Evolutionary conservation across 1,140 invertebrate genomes (phyloP).

Genomic region (Neodiprion lecontei): DNA sequence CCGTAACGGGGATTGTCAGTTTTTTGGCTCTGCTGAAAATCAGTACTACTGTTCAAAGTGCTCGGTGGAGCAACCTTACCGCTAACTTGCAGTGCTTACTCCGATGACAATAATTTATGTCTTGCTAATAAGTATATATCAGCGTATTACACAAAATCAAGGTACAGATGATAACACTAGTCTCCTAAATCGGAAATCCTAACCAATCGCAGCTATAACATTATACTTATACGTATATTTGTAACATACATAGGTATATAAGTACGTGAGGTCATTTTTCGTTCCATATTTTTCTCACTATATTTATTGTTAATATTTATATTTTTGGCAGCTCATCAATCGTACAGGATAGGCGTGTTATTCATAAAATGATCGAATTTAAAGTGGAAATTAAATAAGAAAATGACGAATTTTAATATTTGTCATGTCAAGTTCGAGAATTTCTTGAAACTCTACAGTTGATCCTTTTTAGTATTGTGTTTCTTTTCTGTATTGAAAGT

Average conservation of each 20-base stretch:
- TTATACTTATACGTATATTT: neutral
- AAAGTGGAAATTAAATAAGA: neutral
- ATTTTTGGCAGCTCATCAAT: conserved; percentile 2
- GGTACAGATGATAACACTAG: neutral
- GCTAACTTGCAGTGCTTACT: conserved; percentile 33
- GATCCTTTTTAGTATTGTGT: neutral
- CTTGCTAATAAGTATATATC: conserved; percentile 4
- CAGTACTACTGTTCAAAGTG: conserved; percentile 58
- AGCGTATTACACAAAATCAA: neutral
- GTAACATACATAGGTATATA: neutral
- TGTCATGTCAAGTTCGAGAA: neutral
- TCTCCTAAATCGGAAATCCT: neutral
- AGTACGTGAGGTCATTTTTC: neutral
- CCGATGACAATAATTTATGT: conserved; percentile 53
- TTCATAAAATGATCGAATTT: neutral
- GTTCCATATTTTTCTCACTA: neutral
- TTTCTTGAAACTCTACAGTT: neutral
- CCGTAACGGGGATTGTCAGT: conserved; percentile 54
- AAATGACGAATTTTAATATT: neutral
- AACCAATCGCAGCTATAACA: neutral
- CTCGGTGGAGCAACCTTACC: conserved; percentile 51
- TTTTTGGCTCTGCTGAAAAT: conserved; percentile 55
- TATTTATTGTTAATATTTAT: conserved; percentile 15
- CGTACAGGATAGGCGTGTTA: neutral
- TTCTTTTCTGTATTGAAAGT: no score